These are phyloP conservation scores for Sussaba pulchella DNA, from an alignment of 2,888 invertebrate genomes.

Conservation along the genomic window DNA sequence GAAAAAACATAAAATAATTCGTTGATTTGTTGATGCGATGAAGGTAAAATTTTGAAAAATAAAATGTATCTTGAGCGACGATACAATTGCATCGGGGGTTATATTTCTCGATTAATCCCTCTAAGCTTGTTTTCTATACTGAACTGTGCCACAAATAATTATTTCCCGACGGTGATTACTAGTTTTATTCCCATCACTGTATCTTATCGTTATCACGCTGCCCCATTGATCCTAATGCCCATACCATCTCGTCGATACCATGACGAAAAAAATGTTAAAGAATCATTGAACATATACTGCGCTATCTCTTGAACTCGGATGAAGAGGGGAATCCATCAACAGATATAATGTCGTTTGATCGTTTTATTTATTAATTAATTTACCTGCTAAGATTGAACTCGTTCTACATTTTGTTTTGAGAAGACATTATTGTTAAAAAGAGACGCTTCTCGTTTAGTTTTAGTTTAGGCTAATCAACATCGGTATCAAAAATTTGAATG, in stretches of 20 bases:
- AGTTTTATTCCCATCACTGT: not conserved
- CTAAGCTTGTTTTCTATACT: not conserved
- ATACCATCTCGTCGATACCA: not conserved
- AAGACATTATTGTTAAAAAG: not conserved
- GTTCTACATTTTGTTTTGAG: not conserved
- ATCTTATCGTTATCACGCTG: slow-evolving; percentile 12
- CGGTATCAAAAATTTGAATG: no score
- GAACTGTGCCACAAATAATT: not conserved
- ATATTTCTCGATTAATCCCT: not conserved
- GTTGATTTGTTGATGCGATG: no score
- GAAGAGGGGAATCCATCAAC: no score
- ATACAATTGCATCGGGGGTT: not conserved
- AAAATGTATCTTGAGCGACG: not conserved
- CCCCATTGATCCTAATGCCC: not conserved
- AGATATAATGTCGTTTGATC: no score
- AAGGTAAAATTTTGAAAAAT: not conserved
- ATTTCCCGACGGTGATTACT: not conserved
- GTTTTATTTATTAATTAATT: not conserved
- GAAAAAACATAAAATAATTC: no score
- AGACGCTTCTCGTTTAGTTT: not conserved
- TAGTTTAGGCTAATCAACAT: no score
- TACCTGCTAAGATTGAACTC: not conserved
- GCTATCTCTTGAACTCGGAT: not conserved
- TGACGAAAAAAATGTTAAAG: not conserved
- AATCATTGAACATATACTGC: not conserved